Percentiles rank a stretch among this genome's conserved stretches.
phyloP scores from a whole-genome alignment of 2,888 invertebrate species.

The Cheilosia urbana region DNA sequence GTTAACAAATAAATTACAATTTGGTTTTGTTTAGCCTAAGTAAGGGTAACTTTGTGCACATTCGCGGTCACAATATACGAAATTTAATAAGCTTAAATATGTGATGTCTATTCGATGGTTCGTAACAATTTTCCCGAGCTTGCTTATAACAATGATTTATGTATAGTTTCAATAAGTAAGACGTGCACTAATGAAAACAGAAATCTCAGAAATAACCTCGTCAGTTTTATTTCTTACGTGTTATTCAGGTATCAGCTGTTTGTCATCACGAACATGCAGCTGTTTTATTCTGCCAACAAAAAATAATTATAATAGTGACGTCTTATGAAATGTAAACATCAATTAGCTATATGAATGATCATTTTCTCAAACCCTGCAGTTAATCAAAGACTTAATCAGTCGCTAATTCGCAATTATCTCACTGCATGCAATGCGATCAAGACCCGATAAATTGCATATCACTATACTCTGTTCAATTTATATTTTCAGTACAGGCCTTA shows the following conservation, averaged over 20 bases:
- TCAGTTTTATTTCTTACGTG: constrained; percentile 37
- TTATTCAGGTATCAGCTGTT: constrained; percentile 37
- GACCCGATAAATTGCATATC: no score
- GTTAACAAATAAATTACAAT: no score
- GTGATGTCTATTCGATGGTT: constrained; percentile 8
- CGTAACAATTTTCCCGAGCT: constrained; percentile 31
- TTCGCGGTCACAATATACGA: constrained; percentile 31
- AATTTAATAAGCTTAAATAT: not conserved
- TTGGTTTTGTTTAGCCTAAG: no score
- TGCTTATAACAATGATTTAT: constrained; percentile 31
- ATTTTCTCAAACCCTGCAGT: no score
- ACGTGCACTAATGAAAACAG: constrained; percentile 30
- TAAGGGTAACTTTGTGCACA: constrained; percentile 19
- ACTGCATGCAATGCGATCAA: no score
- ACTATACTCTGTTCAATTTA: no score
- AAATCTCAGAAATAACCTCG: constrained; percentile 60
- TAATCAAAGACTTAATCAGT: no score
- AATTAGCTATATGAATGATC: no score
- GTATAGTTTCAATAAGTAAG: not conserved
- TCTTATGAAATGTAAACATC: no score
- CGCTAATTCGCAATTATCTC: no score
- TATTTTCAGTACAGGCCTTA: no score
- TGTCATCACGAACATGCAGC: constrained; percentile 24
- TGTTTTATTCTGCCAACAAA: constrained; percentile 36
- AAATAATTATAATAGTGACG: not conserved